phyloP scores from a whole-genome alignment of 2,113 vertebrate genomes.

The Abramis brama region DNA sequence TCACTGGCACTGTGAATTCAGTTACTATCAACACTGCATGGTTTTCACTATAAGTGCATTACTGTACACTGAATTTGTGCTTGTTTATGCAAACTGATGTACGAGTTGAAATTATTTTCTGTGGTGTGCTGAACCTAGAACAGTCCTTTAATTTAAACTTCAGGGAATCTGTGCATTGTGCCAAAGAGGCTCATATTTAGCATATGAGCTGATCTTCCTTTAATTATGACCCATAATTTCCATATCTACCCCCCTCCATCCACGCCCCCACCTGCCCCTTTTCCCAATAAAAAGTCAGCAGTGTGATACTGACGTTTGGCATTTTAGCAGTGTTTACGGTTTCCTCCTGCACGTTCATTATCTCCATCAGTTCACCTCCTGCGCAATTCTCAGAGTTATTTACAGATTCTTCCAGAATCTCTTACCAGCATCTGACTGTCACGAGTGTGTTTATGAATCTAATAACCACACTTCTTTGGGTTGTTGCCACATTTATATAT shows the following conservation, averaged over 20 bases:
- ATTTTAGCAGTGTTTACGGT: slow-evolving; percentile 50
- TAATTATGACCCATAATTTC: slow-evolving; percentile 17
- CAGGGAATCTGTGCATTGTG: background rate
- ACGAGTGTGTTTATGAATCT: background rate
- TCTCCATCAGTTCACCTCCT: slow-evolving; percentile 40
- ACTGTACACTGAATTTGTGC: background rate
- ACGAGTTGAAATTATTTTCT: background rate
- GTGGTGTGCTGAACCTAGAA: background rate
- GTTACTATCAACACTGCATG: background rate
- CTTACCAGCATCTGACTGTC: slow-evolving; percentile 39
- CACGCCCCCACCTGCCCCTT: background rate
- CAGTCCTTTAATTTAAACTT: background rate
- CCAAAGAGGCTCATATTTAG: background rate
- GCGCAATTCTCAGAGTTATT: slow-evolving; percentile 44
- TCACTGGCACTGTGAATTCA: background rate
- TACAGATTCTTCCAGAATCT: slow-evolving; percentile 49
- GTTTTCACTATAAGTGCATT: background rate
- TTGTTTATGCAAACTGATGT: background rate
- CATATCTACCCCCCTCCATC: slow-evolving; percentile 19
- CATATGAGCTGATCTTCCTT: background rate
- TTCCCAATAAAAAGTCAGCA: slow-evolving; percentile 1
- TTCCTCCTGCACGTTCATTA: slow-evolving; percentile 50
- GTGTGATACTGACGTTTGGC: slow-evolving; percentile 49
- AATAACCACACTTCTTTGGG: background rate
- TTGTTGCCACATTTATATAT: slow-evolving; percentile 19